Percentiles rank a stretch among this genome's conserved stretches.
Conservation (phyloP, 2,888 invertebrate species). For the Miltochrista miniata region DNA sequence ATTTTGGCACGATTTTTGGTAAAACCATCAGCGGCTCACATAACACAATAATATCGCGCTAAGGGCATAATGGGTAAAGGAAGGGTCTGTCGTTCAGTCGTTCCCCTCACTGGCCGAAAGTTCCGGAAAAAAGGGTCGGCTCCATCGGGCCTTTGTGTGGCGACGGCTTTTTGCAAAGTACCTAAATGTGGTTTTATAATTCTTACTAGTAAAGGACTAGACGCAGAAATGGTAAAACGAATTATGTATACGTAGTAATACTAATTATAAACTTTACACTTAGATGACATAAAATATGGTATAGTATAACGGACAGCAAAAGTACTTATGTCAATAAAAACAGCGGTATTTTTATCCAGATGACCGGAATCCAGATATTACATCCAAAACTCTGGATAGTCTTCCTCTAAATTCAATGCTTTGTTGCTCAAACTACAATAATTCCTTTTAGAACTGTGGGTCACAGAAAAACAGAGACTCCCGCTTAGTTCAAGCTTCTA, state of each 20-base stretch:
- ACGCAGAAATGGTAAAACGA: not conserved
- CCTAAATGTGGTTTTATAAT: not conserved
- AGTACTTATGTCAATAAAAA: no score
- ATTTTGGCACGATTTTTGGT: not conserved
- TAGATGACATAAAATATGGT: no score
- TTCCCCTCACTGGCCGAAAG: conserved; percentile 3
- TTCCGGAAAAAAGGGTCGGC: conserved; percentile 4
- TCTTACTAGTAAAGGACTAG: not conserved
- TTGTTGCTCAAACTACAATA: no score
- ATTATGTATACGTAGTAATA: no score
- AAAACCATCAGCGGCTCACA: no score
- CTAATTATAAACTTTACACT: no score
- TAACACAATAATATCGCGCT: not conserved
- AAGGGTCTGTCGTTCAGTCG: conserved; percentile 1
- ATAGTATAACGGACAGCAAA: no score
- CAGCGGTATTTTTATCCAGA: no score
- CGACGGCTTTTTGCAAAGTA: not conserved
- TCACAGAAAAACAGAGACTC: not conserved
- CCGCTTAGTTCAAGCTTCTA: not conserved
- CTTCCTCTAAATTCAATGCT: no score
- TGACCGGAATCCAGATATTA: no score
- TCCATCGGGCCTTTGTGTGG: not conserved
- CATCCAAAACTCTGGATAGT: no score
- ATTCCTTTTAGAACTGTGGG: no score
- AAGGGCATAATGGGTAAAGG: conserved; percentile 2